Evolutionary conservation across 2,113 vertebrate genomes (phyloP), one percentile per base, ranked within the genome.

Genomic region (Dinomys branickii): DNA sequence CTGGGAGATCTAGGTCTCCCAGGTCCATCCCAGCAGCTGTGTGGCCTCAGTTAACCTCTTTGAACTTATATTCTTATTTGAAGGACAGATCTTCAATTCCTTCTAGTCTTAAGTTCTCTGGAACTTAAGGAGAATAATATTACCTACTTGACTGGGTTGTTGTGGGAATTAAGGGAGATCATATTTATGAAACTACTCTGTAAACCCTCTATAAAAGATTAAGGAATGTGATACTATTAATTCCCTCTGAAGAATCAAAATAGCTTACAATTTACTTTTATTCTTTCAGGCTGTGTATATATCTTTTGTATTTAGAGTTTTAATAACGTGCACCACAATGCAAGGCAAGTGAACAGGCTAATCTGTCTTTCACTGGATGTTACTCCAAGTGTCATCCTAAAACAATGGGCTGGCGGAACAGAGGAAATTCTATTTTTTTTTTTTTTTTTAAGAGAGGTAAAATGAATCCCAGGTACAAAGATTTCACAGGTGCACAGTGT

Each of bases 161-260:
- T 97, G 93, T 89, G 91, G 61, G 91, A 97, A 96, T 97, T 96
- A 96, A 95, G 94, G 83, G 73, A 92, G 96, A 97, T 97, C 97
- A 93, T 97, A 93, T 97, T 98, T 97, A 97, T 96, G 91, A 93
- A 96, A 97, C 88, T 96, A 81, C 92, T 95, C 93, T 91, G 90
- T 96, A 95, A 97, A 92, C 86, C 94, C 71, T 97, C 67, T 91
- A 83, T 86, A 95, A 88, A 95, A 97, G 96, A 96, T 97, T 97
- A 97, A 97, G 97, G 78, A 97, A 98, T 86, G 56, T 78, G 97
- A 98, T 97, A 97, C 97, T 96, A 96, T 91, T 98, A 96, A 97
- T 96, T 94, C 97, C 94, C 73, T 85, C 95, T 92, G 85, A 97
- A 96, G 94, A 97, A 97, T 94, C 94, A 97, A 97, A 97, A 97